Base-by-base conservation (phyloP, 2,888 invertebrate species). In the Corbicula japonica region DNA sequence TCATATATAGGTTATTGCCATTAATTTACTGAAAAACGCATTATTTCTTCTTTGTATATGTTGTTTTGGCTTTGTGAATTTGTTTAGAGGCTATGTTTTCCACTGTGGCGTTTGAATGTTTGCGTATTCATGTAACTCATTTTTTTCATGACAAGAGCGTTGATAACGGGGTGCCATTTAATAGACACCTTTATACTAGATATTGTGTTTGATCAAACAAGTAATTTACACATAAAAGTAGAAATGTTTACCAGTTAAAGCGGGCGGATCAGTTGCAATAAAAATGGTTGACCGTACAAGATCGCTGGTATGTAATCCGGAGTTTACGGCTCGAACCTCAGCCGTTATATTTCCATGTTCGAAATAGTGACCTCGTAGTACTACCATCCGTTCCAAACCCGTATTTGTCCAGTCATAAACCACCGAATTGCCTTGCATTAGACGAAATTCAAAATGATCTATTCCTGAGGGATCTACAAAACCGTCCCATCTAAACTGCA, bases 361-460 rank as follows among this genome's bases (percentile, higher is more conserved):
- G 23, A 56, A 28, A 8, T 32, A 21, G 23, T 34, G 8, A 28
- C 21, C 34, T 1, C 28, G 21, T 21, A 32, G 34, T n/a, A 28
- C 21, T 18, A 62, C 62, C n/a, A 32, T 18, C 18, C 46, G 30
- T 8, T 28, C 28, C 41, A 26, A n/a, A 18, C 23, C 18, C 26
- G 18, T n/a, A 23, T 41, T 30, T 62, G 38, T 62, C 62, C 62
- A 62, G 23, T 62, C 46, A 44, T 28, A 8, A 3, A 46, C 26
- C 2, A 46, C 32, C 0, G 6, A 30, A 12, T 28, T 30, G 10
- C 30, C n/a, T 30, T 46, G 15, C 30, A 2, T n/a, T 26, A 62
- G 12, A 12, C 62, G 62, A 32, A 44, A 62, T 32, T 30, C 46
- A 32, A 44, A 62, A 23, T 28, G 18, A 2, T 1, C 8, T 15